These are phyloP conservation scores for Pelodytes ibericus DNA, from an alignment of 2,797 vertebrate genomes.

Conservation along the genomic window DNA sequence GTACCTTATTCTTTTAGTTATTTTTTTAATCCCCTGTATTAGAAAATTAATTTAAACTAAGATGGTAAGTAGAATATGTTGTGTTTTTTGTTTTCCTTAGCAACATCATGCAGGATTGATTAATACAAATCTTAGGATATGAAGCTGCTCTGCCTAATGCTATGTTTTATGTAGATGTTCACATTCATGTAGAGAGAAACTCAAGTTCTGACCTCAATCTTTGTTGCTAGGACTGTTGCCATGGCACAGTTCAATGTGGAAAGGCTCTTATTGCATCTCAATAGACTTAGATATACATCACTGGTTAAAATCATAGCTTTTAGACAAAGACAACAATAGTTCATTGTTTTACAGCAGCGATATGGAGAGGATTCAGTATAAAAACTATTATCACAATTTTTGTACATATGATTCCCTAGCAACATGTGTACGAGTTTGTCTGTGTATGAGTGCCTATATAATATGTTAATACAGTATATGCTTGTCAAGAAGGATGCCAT, in stretches of 20 bases:
- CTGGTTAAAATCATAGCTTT: conserved; percentile 31
- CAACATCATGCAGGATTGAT: too few relatives aligned
- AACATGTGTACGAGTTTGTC: neutral
- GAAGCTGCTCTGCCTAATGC: neutral
- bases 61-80: too few relatives aligned
- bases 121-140: conserved; percentile 17
- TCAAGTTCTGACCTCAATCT: conserved; percentile 41
- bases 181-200: conserved; percentile 30
- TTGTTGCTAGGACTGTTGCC: conserved; percentile 51
- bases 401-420: too few relatives aligned
- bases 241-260: conserved; percentile 36
- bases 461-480: neutral
- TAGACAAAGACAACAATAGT: conserved; percentile 7
- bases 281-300: conserved; percentile 33
- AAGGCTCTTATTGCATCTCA: conserved; percentile 47
- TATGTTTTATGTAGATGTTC: conserved; percentile 35
- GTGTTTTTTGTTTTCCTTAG: too few relatives aligned
- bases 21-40: too few relatives aligned
- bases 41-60: too few relatives aligned
- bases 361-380: neutral
- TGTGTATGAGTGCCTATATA: too few relatives aligned
- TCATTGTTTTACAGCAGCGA: conserved; percentile 4
- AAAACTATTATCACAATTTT: neutral
- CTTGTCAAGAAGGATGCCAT: neutral
- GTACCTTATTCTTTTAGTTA: too few relatives aligned